Evolutionary conservation across 2,113 vertebrate genomes (phyloP), one percentile per base, ranked within the genome.

Genomic region (Condylura cristata): DNA sequence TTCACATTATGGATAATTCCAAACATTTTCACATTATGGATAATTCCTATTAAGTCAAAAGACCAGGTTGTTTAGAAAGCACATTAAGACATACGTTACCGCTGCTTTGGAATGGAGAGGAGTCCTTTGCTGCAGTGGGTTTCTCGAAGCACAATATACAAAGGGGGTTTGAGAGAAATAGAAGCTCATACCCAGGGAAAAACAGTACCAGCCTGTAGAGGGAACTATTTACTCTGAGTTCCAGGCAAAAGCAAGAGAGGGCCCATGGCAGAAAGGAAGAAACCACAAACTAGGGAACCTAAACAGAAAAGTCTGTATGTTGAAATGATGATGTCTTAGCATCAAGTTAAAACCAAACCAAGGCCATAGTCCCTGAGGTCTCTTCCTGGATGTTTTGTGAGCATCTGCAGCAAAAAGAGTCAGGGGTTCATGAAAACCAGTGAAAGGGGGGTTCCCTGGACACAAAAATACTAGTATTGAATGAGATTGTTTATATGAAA

Each of bases 11-110:
- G 72, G 44, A 70, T 60, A 60, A 46, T 63, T 60, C 46, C 68
- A n/a, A n/a, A n/a, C n/a, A n/a, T n/a, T n/a, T 61, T 46, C 56
- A 86, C 85, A 90, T 81, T 90, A 60, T 24, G 72, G 44, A 70
- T 60, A 60, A 46, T 63, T 60, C 46, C 68, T 66, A 34, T 51
- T 28, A 48, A 71, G 76, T 94, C 41, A 92, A 75, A 92, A 58
- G 71, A 48, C 4, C 26, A 65, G 61, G 8, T 30, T 76, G 32
- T 82, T 93, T 30, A 13, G 61, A 86, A 81, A 84, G 58, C 46
- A 87, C 60, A 28, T 20, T 41, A 53, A 81, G 61, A 34, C 34
- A 9, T n/a, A 16, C 34, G n/a, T 79, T 46, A 18, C 0, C 8
- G 34, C 26, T 75, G 17, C 72, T 28, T n/a, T 48, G 60, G 39